Percentiles rank a stretch among this genome's conserved stretches.
Conservation (phyloP, 1,140 invertebrate species). For the Dinoponera quadriceps region DNA sequence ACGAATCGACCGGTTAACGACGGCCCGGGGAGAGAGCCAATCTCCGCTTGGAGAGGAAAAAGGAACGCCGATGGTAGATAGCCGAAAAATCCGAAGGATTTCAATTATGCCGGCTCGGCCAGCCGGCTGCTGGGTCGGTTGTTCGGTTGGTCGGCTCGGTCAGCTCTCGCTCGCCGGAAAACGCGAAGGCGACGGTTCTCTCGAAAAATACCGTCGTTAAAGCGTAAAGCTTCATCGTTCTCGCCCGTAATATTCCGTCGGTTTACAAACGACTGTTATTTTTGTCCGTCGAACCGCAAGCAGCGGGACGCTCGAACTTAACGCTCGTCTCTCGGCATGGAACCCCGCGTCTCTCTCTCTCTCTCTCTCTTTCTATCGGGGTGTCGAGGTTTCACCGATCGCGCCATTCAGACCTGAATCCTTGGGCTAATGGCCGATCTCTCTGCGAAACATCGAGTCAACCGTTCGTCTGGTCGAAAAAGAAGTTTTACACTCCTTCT, state of each 20-base stretch:
- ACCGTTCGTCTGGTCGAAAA: too few relatives aligned
- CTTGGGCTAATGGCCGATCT: too few relatives aligned
- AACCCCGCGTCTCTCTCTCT: too few relatives aligned
- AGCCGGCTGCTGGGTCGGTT: too few relatives aligned
- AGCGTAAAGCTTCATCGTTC: neutral
- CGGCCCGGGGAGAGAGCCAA: slow-evolving; percentile 29
- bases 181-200: neutral
- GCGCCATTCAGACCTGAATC: too few relatives aligned
- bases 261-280: slow-evolving; percentile 40
- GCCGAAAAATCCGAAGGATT: slow-evolving; percentile 49
- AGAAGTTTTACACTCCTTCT: too few relatives aligned
- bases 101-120: slow-evolving; percentile 18
- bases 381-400: too few relatives aligned
- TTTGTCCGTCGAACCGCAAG: neutral
- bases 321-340: too few relatives aligned
- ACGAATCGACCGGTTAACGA: slow-evolving; percentile 42
- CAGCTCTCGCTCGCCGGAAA: neutral
- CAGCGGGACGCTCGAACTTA: too few relatives aligned
- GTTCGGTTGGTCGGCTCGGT: neutral
- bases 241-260: slow-evolving; percentile 31
- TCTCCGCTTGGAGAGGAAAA: slow-evolving; percentile 45
- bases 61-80: slow-evolving; percentile 33
- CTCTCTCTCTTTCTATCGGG: too few relatives aligned
- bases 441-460: too few relatives aligned
- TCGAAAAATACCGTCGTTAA: slow-evolving; percentile 44